These are phyloP conservation scores for Epizoanthus fatuus DNA, from an alignment of 92 coral and sea anemone genomes.

Conservation along the genomic window DNA sequence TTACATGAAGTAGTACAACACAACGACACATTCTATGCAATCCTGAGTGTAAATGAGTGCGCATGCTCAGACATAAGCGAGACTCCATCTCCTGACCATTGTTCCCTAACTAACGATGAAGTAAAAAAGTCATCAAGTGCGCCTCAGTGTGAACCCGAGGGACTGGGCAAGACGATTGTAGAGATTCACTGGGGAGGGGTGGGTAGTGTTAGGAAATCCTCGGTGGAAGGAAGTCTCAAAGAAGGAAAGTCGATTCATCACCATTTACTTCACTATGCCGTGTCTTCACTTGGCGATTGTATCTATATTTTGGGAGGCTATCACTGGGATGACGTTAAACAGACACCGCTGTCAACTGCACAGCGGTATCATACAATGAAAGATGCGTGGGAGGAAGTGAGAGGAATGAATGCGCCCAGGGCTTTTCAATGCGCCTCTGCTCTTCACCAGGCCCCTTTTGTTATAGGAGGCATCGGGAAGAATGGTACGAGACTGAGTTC, in stretches of 20 bases:
- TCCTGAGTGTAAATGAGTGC: slow-evolving; percentile 9
- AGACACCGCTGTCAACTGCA: slow-evolving; percentile 18
- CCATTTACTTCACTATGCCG: slow-evolving; percentile 9
- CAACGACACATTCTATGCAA: slow-evolving; percentile 21
- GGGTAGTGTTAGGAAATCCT: background rate
- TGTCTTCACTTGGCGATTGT: slow-evolving; percentile 18
- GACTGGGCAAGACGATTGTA: background rate
- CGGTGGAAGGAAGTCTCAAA: background rate
- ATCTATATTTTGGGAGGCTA: slow-evolving; percentile 10
- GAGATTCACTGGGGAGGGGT: slow-evolving; percentile 27
- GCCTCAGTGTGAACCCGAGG: background rate
- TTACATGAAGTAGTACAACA: slow-evolving; percentile 26
- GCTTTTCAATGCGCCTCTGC: slow-evolving; percentile 8
- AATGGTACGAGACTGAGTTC: slow-evolving; percentile 19
- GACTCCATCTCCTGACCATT: background rate
- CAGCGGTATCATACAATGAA: slow-evolving; percentile 23
- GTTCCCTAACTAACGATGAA: background rate
- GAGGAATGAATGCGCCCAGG: slow-evolving; percentile 4
- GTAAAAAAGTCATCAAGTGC: background rate
- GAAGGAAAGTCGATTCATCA: background rate
- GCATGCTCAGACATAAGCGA: slow-evolving; percentile 3
- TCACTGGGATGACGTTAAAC: slow-evolving; percentile 12
- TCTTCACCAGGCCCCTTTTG: slow-evolving; percentile 24
- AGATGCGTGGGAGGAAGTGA: slow-evolving; percentile 16
- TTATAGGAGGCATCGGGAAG: slow-evolving; percentile 21